phyloP scores from a whole-genome alignment of 2,888 invertebrate genomes.

The Troides aeacus region DNA sequence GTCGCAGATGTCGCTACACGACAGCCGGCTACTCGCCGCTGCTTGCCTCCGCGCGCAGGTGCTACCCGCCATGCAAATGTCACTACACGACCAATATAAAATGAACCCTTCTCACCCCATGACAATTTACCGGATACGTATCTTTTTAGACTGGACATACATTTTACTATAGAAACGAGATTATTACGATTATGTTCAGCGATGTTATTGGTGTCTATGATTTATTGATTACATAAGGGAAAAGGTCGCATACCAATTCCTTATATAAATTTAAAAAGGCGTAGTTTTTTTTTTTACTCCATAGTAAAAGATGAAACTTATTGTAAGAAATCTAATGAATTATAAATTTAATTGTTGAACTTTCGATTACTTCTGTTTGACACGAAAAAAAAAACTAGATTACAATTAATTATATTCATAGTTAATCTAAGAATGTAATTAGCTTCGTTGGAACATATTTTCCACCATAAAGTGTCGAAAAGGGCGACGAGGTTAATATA shows the following conservation, averaged over 20 bases:
- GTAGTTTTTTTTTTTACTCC: background rate
- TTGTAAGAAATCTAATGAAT: too few relatives aligned
- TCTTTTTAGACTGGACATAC: conserved; percentile 1
- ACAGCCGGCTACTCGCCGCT: conserved; percentile 63
- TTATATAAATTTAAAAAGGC: background rate
- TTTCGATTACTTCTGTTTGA: too few relatives aligned
- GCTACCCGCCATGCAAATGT: conserved; percentile 57
- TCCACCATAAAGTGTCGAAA: conserved; percentile 35
- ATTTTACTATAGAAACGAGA: conserved; percentile 13
- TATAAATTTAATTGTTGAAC: too few relatives aligned
- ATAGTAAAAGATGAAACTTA: background rate
- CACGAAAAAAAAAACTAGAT: background rate
- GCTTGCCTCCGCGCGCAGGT: conserved; percentile 62
- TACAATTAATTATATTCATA: background rate
- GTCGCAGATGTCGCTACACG: conserved; percentile 72
- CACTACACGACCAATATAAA: conserved; percentile 42
- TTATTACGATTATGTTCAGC: conserved; percentile 14
- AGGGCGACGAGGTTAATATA: conserved; percentile 39
- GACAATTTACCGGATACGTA: conserved; percentile 1
- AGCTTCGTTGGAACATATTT: background rate
- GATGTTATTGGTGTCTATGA: conserved; percentile 7
- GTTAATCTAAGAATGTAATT: conserved; percentile 22
- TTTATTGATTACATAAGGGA: conserved; percentile 16
- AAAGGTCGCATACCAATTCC: conserved; percentile 4
- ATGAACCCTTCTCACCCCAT: conserved; percentile 30